Evolutionary conservation across 1,140 invertebrate genomes (phyloP), one percentile per base, ranked within the genome.

Genomic region (Orius laevigatus): DNA sequence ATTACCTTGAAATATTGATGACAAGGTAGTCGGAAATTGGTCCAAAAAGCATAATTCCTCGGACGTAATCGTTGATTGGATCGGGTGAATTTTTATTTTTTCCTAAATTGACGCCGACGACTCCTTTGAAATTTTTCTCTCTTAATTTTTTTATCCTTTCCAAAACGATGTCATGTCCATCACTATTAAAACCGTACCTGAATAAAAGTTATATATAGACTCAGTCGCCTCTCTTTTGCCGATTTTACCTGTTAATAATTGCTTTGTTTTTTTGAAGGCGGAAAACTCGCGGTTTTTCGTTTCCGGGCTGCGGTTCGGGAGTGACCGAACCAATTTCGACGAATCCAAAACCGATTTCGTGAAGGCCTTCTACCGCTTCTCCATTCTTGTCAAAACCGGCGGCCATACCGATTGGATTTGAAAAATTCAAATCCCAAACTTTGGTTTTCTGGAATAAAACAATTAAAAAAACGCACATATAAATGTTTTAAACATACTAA

Each of bases 301-400:
- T 98, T 3, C 95, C 95, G 9, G 73, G 62, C 65, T 98, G 94
- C 8, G 93, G 84, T 55, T 76, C 53, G 2, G 94, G 95, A 4
- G 95, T 98, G 0, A 98, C 79, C 11, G 92, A 93, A 54, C 94
- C 94, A 56, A 98, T 79, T 75, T 98, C 95, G 32, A 98, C 78
- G 68, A 96, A 92, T 16, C 92, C 82, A 70, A 98, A 97, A 0
- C 94, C 94, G 45, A 91, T 68, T 58, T 81, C 76, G 41, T 75
- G 71, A 19, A 98, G 63, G 0, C 86, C 84, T 51, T 76, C 63
- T 1, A 96, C 70, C 18, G 86, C 89, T 70, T 97, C 88, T 8
- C 77, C 94, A 66, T 98, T 78, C 63, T 98, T 98, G 63, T 98
- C 95, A 70, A 97, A 98, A 2, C 95, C 95, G 52, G 95, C 95